Conservation (phyloP, 2,113 vertebrate species). For the Orcinus orca region DNA sequence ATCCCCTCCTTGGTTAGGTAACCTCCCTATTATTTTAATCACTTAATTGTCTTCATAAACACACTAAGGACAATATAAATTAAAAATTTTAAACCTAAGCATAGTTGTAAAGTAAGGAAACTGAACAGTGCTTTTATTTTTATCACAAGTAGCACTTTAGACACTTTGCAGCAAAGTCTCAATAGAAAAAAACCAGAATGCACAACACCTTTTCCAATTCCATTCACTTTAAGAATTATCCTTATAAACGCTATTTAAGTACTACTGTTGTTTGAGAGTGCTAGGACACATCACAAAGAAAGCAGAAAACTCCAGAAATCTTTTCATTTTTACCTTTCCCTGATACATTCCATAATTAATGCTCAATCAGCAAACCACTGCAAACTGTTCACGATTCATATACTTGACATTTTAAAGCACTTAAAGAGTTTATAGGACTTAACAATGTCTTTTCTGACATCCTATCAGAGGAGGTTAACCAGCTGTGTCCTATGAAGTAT, state of each 20-base stretch:
- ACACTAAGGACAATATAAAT: neutral
- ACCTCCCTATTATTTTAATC: neutral
- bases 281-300: conserved; percentile 35
- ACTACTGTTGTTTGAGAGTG: neutral
- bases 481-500: neutral
- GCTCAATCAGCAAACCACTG: conserved; percentile 11
- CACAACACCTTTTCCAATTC: neutral
- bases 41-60: neutral
- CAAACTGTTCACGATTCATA: conserved; percentile 29
- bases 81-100: neutral
- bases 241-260: conserved; percentile 27
- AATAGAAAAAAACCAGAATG: neutral
- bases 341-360: neutral
- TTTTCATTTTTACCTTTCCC: conserved; percentile 45
- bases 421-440: conserved; percentile 35
- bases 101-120: conserved; percentile 6
- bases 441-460: neutral
- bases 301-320: conserved; percentile 12
- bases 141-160: conserved; percentile 41
- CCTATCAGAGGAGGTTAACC: neutral
- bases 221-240: conserved; percentile 27
- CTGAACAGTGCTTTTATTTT: conserved; percentile 2
- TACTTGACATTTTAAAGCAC: conserved; percentile 56
- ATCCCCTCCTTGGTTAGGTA: neutral
- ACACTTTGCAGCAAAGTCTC: neutral